Conservation (phyloP, 2,888 invertebrate species). For the Lasioglossum oenotherae region DNA sequence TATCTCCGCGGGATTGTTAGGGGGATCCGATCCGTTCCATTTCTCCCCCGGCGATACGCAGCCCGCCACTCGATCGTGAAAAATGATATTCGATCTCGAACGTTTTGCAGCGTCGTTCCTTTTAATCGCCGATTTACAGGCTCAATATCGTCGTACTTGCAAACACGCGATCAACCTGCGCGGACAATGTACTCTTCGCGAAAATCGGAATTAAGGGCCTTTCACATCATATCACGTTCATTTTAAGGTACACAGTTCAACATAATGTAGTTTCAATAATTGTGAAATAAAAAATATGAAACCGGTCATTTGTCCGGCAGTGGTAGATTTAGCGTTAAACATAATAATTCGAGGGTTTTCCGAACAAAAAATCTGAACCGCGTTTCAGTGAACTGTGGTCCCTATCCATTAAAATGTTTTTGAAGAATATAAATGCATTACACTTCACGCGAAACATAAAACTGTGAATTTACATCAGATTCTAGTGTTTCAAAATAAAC, state of each 20-base stretch:
- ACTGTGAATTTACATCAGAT: neutral
- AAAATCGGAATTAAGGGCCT: slow-evolving; percentile 1
- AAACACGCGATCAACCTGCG: neutral
- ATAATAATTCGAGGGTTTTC: too few relatives aligned
- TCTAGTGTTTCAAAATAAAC: too few relatives aligned
- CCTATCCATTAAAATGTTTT: neutral
- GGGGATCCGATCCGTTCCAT: slow-evolving; percentile 39
- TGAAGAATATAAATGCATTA: neutral
- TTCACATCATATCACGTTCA: neutral
- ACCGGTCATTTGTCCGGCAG: too few relatives aligned
- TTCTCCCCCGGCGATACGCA: slow-evolving; percentile 6
- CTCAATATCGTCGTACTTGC: neutral
- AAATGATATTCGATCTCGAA: slow-evolving; percentile 40
- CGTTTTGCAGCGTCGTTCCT: slow-evolving; percentile 19
- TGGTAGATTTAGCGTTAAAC: too few relatives aligned
- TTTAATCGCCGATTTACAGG: neutral
- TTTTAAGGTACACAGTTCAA: neutral
- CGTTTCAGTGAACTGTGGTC: neutral
- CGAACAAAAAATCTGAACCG: too few relatives aligned
- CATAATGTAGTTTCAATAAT: too few relatives aligned
- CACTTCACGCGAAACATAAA: neutral
- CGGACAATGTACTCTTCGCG: neutral
- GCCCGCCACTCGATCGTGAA: slow-evolving; percentile 27
- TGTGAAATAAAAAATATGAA: too few relatives aligned
- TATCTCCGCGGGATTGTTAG: slow-evolving; percentile 45